Percentiles rank a stretch among this genome's conserved stretches.
These are phyloP conservation scores for Zoanthus gigantus DNA, from an alignment of 92 coral and sea anemone species.

Conservation along the genomic window DNA sequence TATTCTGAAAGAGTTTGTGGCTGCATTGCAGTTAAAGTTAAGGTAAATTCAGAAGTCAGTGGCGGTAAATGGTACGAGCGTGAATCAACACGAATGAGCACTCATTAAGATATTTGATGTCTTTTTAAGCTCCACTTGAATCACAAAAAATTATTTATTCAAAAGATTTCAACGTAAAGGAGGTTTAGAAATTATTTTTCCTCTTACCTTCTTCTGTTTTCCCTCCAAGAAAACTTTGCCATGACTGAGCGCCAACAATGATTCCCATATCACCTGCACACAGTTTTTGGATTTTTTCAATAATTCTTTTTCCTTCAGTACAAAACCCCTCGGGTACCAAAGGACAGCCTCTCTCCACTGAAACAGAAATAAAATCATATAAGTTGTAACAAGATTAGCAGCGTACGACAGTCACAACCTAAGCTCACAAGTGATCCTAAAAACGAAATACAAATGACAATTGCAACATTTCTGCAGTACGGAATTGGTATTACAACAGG, in stretches of 20 bases:
- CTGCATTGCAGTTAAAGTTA: no score
- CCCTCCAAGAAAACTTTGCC: conserved; percentile 19
- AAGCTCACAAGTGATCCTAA: neutral
- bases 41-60: no score
- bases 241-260: neutral
- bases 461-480: no score
- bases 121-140: no score
- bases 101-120: no score
- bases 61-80: no score
- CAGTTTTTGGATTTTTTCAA: neutral
- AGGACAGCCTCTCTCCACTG: neutral
- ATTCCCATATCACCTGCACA: conserved; percentile 13
- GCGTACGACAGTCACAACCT: neutral
- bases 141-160: no score
- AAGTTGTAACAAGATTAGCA: neutral
- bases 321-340: neutral
- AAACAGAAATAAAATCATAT: neutral
- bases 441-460: neutral
- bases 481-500: no score
- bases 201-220: conserved; percentile 5
- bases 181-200: no score
- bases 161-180: no score
- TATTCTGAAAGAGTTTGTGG: no score
- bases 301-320: neutral
- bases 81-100: no score